A percentile compares a stretch with the other conserved stretches of the same genome.
phyloP scores from a whole-genome alignment of 2,113 vertebrate genomes.

The Piaya cayana region DNA sequence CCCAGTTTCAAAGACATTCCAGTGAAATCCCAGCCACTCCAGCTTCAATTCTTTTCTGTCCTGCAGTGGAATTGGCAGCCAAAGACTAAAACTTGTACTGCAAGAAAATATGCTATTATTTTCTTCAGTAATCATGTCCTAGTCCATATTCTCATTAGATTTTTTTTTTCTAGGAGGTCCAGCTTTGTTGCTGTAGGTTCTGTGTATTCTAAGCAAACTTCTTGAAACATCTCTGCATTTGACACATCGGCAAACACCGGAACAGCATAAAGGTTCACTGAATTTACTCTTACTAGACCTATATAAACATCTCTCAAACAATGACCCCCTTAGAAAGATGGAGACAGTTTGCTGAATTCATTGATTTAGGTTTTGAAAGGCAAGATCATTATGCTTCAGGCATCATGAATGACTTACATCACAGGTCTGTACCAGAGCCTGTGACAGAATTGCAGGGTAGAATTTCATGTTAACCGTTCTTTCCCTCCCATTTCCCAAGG shows the following conservation, averaged over 20 bases:
- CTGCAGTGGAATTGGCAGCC: not conserved
- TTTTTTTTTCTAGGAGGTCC: not conserved
- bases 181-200: not conserved
- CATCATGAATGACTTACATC: not conserved
- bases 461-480: not conserved
- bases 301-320: not conserved
- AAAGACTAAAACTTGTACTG: not conserved
- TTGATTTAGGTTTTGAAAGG: not conserved
- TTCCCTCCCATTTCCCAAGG: not conserved
- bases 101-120: not conserved
- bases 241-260: not conserved
- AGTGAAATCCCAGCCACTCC: not conserved
- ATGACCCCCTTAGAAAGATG: not conserved
- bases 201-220: not conserved
- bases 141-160: not conserved
- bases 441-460: not conserved
- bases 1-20: not conserved
- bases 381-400: not conserved
- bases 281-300: not conserved
- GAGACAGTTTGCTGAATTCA: not conserved
- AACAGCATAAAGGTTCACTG: not conserved
- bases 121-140: not conserved
- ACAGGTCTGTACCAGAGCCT: not conserved
- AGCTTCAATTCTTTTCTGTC: not conserved
- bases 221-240: not conserved